Percentiles rank a stretch among this genome's conserved stretches.
These are phyloP conservation scores for Calliphora vomitoria DNA, from an alignment of 2,888 invertebrate species.

Conservation along the genomic window DNA sequence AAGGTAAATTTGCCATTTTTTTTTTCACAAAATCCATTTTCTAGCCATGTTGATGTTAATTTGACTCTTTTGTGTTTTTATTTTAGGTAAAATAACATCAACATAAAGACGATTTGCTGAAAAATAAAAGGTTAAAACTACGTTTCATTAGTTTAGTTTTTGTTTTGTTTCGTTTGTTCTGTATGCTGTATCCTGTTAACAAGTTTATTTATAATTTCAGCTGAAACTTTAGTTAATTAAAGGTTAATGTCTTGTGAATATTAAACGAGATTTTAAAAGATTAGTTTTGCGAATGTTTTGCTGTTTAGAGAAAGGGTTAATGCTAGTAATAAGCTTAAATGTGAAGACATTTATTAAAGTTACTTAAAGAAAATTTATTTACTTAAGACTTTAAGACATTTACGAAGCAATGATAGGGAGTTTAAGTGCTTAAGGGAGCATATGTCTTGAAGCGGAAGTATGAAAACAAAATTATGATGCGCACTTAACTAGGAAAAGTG, in stretches of 20 bases:
- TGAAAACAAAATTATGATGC: not conserved
- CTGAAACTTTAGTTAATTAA: conserved; percentile 64
- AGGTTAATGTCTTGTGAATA: conserved; percentile 67
- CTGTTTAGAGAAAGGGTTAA: not conserved
- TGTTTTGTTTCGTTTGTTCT: not conserved
- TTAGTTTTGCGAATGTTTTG: not conserved
- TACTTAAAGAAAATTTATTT: conserved; percentile 7
- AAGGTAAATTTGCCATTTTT: conserved; percentile 15
- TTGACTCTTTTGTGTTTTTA: not conserved
- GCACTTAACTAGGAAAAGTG: not conserved
- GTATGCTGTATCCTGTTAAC: conserved; percentile 29
- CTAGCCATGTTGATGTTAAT: conserved; percentile 32
- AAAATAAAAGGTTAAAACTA: conserved; percentile 33
- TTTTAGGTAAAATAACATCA: not conserved
- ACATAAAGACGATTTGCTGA: conserved; percentile 8
- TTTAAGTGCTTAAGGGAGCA: not conserved
- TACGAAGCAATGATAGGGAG: not conserved
- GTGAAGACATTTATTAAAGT: not conserved
- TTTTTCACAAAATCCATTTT: conserved; percentile 14
- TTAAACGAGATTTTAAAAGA: conserved; percentile 48
- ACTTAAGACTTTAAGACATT: not conserved
- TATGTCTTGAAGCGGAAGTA: not conserved
- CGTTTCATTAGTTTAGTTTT: conserved; percentile 43
- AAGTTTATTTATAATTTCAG: conserved; percentile 57
- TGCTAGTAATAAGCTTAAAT: not conserved